phyloP scores from a whole-genome alignment of 1,140 invertebrate genomes.

The Intoshia linei region DNA sequence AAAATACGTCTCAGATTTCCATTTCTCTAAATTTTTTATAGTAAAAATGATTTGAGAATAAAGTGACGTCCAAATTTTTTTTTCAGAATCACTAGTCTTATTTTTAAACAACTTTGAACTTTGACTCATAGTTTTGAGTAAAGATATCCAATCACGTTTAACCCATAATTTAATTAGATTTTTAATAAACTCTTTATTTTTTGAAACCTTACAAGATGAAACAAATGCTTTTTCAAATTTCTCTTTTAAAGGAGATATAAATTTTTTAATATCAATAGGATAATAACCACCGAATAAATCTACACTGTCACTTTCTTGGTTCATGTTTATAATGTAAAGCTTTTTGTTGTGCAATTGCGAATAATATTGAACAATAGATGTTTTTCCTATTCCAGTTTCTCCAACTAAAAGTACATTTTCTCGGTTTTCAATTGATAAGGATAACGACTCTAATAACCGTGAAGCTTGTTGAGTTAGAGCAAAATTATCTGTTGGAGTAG shows the following conservation, averaged over 20 bases:
- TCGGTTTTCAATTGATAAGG: slow-evolving; percentile 38
- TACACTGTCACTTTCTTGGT: slow-evolving; percentile 77
- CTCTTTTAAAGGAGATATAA: not conserved
- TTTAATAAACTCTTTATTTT: not conserved
- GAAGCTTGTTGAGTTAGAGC: slow-evolving; percentile 28
- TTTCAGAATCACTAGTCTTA: not conserved
- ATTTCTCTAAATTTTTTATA: not conserved
- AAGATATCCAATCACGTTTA: slow-evolving; percentile 3
- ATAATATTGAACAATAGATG: slow-evolving; percentile 65
- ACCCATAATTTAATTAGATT: not conserved
- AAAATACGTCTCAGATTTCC: not conserved
- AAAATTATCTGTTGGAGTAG: too few relatives aligned
- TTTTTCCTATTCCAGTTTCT: slow-evolving; percentile 92
- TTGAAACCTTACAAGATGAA: not conserved
- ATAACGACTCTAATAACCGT: slow-evolving; percentile 48
- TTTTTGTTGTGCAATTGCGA: slow-evolving; percentile 37
- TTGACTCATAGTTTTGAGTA: slow-evolving; percentile 1
- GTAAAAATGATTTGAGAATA: not conserved
- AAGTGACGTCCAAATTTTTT: too few relatives aligned
- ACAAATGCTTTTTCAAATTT: not conserved
- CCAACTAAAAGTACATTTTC: slow-evolving; percentile 78
- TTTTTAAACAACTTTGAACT: not conserved
- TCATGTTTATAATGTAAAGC: slow-evolving; percentile 86
- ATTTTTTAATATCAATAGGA: not conserved
- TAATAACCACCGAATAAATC: slow-evolving; percentile 54